These are phyloP conservation scores for Macrotus californicus DNA, from an alignment of 2,113 vertebrate genomes.

Conservation along the genomic window DNA sequence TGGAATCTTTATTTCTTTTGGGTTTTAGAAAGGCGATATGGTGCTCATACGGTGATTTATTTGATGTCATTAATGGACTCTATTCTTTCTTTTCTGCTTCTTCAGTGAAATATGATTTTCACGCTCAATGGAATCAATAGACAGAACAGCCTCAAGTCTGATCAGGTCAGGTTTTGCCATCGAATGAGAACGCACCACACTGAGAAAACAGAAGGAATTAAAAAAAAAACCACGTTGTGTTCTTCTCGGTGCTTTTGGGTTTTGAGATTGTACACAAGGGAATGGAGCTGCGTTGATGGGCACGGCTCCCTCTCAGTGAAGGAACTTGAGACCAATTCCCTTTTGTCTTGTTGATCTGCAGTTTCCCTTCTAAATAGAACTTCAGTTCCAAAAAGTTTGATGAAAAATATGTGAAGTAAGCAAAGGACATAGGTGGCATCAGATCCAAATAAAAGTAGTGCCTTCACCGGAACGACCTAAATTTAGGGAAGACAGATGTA, in stretches of 20 bases:
- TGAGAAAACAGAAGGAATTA: not conserved
- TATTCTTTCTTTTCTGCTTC: not conserved
- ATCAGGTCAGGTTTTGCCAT: not conserved
- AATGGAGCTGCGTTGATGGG: not conserved
- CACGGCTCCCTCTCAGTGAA: not conserved
- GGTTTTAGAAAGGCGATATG: not conserved
- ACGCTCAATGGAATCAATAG: not conserved
- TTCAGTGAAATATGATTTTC: not conserved
- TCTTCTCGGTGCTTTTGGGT: not conserved
- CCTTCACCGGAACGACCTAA: not conserved
- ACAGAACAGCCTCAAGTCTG: too few species aligned
- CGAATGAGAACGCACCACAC: not conserved
- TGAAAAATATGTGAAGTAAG: not conserved
- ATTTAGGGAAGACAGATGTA: not conserved
- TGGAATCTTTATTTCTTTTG: not conserved
- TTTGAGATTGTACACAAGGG: not conserved
- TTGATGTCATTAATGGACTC: not conserved
- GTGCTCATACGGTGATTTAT: not conserved
- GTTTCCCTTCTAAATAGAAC: not conserved
- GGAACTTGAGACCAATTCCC: not conserved
- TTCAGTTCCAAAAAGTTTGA: not conserved
- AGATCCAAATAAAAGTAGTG: rapidly evolving
- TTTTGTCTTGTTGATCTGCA: not conserved
- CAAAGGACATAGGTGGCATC: not conserved
- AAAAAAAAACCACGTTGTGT: rapidly evolving